Evolutionary conservation across 2,113 vertebrate genomes (phyloP), one percentile per base, ranked within the genome.

Genomic region (Proterorhinus semilunaris): DNA sequence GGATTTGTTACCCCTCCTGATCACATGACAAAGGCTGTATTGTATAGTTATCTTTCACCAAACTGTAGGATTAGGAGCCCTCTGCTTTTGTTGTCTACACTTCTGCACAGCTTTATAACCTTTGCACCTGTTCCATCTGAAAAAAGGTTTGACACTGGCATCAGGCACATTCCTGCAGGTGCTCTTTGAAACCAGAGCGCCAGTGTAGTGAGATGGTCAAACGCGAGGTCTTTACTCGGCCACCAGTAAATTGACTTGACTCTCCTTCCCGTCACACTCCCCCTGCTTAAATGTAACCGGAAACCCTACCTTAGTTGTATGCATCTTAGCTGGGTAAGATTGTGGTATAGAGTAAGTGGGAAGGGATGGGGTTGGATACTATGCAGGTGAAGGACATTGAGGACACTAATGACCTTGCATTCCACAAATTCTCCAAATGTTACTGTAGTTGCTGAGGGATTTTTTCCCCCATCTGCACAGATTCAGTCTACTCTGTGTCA

Each of bases 1-100:
- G 77, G 83, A 81, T 85, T 52, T 62, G 53, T 8, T 15, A 36
- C 27, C 27, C 66, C 65, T 36, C 62, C 48, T 78, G 68, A 74
- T 82, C 76, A 80, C 62, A 21, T 72, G 67, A 88, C 83, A 91
- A 90, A 85, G 69, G 65, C 42, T 0, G 8, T 17, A 75, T 86
- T 90, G 86, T 89, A 43, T 36, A 15, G 11, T 74, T 81, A 68
- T 83, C 80, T 81, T 9, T 63, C 61, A 48, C 54, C 36, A 27
- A 46, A 36, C 55, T 13, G 52, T 59, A 11, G 0, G 59, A 74
- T 73, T 64, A 46, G 55, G 62, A 54, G 57, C 53, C 10, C 47
- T 50, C 47, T 36, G 69, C 16, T 9, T 63, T 63, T 12, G 44
- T 63, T 45, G 0, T 9, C n/a, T 12, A 43, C 58, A 44, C 42